Evolutionary conservation across 2,888 invertebrate species (phyloP), one percentile per base, ranked within the genome.

Genomic region (Watsonalla binaria): DNA sequence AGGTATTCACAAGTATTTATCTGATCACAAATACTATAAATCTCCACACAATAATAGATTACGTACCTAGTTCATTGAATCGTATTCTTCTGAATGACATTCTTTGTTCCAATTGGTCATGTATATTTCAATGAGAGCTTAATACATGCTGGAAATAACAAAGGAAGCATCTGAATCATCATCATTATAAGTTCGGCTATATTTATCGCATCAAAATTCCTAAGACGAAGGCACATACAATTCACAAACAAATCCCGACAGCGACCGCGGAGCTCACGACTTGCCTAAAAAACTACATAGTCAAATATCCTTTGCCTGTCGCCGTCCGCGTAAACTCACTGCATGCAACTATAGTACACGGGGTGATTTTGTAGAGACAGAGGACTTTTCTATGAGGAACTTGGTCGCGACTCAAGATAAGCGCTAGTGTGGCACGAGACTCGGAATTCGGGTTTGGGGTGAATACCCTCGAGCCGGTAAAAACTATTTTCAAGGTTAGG

Each of bases 401-500:
- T 74, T 55, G 58, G 61, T 60, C 61, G 76, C 57, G 61, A 60
- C 57, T 60, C 57, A 59, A 73, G 70, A 74, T 82, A 80, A 70
- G 73, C 72, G 70, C 73, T 71, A 73, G 89, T 89, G 89, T 89
- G 85, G 69, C 74, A 68, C 82, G 72, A 72, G 76, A 79, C 80
- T 75, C 77, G 85, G 87, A 87, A 89, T 90, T 88, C 77, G 88
- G 89, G 86, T 85, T 84, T 82, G 89, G 89, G 90, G 90, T 90
- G 89, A 90, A 90, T 90, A 90, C 90, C 90, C 90, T 90, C 87
- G 66, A 70, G 84, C 79, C 84, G 83, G 89, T 90, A 90, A 89
- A 90, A 90, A 90, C 90, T 89, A 88, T 89, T 89, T 90, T 90
- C 90, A 90, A 90, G 90, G 90, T 90, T 90, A 90, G 84, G 76